Base-by-base conservation (phyloP, 1,140 invertebrate genomes). In the Anoplolepis gracilipes region DNA sequence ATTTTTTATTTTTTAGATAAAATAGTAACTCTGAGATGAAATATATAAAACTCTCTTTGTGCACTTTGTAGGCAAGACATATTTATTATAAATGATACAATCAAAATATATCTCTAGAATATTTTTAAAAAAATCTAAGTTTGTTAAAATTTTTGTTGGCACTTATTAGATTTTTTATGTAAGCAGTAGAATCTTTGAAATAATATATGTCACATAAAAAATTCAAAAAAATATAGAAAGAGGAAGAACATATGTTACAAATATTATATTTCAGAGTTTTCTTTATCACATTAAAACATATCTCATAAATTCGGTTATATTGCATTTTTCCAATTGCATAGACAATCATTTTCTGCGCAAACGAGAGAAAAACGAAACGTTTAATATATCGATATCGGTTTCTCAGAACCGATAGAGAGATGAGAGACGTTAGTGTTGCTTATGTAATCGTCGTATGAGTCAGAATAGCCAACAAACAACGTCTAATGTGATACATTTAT, bases 321-420 rank as follows among this genome's bases (percentile, higher is more conserved):
- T n/a, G n/a, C n/a, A 11, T 55, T 70, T 13, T 57, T 81, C 10
- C 11, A 69, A 79, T 0, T 30, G 19, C 10, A 49, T 49, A 76
- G 16, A 49, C 8, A 19, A 42, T 57, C 1, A 2, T 28, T 39
- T 28, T 39, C 7, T 6, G 33, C 46, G 16, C 33, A 55, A 55
- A 69, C 13, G 10, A 73, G 13, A 25, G 39, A 46, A 6, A 39
- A 69, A 13, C 6, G 22, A 81, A 42, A 70, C 16, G 11, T 49
- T 72, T 67, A 13, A 69, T 7, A 59, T 65, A 59, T 46, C n/a
- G n/a, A 76, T 59, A 85, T 81, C 36, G 11, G 10, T 90, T n/a
- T 89, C 87, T 30, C 5, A 7, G 75, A 89, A 90, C 16, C 11
- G 33, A 77, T 59, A 59, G 19, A 46, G 11, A 79, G 25, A 49